Evolutionary conservation across 2,113 vertebrate species (phyloP).

Genomic region (Nycticryphes semicollaris): DNA sequence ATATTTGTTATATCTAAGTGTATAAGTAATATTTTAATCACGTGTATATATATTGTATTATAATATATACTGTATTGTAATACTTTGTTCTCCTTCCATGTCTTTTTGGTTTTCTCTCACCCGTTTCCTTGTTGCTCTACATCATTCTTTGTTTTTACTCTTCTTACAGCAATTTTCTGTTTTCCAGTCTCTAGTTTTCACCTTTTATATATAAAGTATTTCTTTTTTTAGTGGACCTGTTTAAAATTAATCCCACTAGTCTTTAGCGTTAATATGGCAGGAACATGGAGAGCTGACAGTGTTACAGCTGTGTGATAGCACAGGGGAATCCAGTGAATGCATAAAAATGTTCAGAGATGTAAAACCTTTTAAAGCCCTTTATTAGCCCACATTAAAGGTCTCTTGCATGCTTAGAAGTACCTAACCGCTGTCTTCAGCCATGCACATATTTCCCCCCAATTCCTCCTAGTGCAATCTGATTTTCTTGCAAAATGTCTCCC

Average conservation of each 20-base stretch:
- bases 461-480: background rate
- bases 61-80: background rate
- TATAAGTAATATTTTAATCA: background rate
- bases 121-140: background rate
- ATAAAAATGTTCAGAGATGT: too few relatives aligned
- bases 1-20: background rate
- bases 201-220: background rate
- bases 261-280: background rate
- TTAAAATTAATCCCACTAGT: background rate
- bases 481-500: background rate
- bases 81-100: background rate
- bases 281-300: background rate
- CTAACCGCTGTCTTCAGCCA: background rate
- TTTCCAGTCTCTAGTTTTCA: background rate
- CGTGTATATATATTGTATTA: background rate
- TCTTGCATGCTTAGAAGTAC: background rate
- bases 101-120: background rate
- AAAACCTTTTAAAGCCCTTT: background rate
- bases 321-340: fast-evolving
- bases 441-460: fast-evolving
- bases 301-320: background rate
- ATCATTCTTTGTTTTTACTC: background rate
- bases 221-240: background rate
- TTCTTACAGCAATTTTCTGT: background rate
- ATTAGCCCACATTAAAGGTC: background rate